These are phyloP conservation scores for Meda fulgida DNA, from an alignment of 2,797 vertebrate genomes.

Conservation along the genomic window DNA sequence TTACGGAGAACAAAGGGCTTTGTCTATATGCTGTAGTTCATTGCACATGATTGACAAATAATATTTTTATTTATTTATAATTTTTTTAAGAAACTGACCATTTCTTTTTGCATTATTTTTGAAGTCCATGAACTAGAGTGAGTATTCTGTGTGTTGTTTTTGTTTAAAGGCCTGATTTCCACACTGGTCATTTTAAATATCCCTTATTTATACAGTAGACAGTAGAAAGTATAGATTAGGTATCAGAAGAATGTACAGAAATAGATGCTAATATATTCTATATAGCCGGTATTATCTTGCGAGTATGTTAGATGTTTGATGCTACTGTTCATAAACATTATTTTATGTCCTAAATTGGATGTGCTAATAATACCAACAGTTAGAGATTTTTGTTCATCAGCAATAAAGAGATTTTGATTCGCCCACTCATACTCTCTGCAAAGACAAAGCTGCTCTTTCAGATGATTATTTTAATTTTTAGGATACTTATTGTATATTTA, in stretches of 20 bases:
- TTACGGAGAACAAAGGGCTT: background rate
- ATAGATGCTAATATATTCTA: conserved; percentile 37
- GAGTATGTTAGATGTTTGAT: conserved; percentile 9
- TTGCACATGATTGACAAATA: background rate
- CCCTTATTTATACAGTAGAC: background rate
- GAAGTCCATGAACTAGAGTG: background rate
- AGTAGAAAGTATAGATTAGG: background rate
- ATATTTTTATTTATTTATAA: rapidly evolving
- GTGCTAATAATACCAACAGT: background rate
- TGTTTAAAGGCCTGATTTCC: conserved; percentile 16
- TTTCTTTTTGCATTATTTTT: background rate
- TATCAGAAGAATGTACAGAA: conserved; percentile 17
- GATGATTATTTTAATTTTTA: background rate
- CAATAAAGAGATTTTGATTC: conserved; percentile 11
- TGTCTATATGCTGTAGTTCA: background rate
- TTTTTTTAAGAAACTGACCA: background rate
- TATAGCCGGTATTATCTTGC: background rate
- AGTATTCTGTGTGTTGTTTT: background rate
- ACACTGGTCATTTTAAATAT: background rate
- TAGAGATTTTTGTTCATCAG: background rate
- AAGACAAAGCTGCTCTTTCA: conserved; percentile 1
- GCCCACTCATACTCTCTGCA: background rate
- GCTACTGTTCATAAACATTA: conserved; percentile 1
- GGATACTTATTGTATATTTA: background rate
- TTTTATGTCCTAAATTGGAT: background rate